These are phyloP conservation scores for Acanthis flammea DNA, from an alignment of 2,797 vertebrate species.

Conservation along the genomic window DNA sequence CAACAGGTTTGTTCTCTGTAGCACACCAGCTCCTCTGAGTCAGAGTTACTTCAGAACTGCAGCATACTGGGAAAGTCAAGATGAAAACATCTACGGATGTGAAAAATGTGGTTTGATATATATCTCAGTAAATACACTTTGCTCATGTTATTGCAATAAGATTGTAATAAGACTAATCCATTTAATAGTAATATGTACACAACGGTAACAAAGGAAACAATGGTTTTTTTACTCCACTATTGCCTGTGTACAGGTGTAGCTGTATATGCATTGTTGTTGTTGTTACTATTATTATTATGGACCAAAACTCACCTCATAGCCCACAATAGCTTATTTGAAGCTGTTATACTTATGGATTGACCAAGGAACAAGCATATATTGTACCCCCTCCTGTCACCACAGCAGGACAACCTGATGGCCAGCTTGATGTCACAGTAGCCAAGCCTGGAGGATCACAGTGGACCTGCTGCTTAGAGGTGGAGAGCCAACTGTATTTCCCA, in stretches of 20 bases:
- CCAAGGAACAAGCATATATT: neutral
- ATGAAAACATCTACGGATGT: neutral
- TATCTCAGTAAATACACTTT: neutral
- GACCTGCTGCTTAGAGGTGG: neutral
- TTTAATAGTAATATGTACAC: neutral
- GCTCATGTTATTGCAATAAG: neutral
- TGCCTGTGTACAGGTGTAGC: neutral
- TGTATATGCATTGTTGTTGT: neutral
- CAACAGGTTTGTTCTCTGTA: neutral
- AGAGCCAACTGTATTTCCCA: neutral
- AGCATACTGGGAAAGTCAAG: neutral
- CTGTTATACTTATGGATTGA: neutral
- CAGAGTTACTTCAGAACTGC: neutral
- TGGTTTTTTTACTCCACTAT: neutral
- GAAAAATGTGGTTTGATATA: neutral
- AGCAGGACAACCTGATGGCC: neutral
- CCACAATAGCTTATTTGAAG: neutral
- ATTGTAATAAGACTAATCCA: neutral
- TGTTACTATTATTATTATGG: neutral
- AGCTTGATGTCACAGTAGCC: neutral
- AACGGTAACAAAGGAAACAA: neutral
- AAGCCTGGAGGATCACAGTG: neutral
- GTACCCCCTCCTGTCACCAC: neutral
- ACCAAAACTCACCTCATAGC: neutral
- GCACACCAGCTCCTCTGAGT: neutral